These are phyloP conservation scores for Hippopotamyrus pictus DNA, from an alignment of 2,797 vertebrate species.

Conservation along the genomic window DNA sequence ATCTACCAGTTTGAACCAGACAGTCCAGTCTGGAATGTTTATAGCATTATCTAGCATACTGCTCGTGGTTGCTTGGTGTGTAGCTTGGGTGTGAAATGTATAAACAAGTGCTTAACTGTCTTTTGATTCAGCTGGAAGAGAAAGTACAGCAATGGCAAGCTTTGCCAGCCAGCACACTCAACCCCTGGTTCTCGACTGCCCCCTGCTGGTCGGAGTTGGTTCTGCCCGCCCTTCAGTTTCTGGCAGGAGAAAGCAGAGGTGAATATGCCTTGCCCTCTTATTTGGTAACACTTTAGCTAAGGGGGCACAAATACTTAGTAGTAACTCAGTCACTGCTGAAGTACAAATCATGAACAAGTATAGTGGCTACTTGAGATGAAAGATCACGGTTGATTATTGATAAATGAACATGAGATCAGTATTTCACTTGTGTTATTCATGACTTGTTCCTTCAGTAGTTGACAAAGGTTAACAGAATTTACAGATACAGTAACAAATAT, in stretches of 20 bases:
- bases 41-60: not conserved
- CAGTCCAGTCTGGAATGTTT: not conserved
- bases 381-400: not conserved
- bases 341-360: not conserved
- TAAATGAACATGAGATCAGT: not conserved
- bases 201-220: conserved; percentile 91
- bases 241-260: conserved; percentile 87
- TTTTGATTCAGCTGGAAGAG: conserved; percentile 76
- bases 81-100: not conserved
- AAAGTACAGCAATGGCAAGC: conserved; percentile 88
- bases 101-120: not conserved
- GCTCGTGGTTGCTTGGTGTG: not conserved
- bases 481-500: not conserved
- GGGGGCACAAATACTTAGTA: not conserved
- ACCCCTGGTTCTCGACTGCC: conserved; percentile 83
- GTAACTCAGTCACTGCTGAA: not conserved
- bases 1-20: not conserved
- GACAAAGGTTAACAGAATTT: not conserved
- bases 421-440: not conserved
- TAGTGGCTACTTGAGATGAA: not conserved
- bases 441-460: not conserved
- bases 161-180: conserved; percentile 84
- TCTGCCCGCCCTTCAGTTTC: conserved; percentile 82
- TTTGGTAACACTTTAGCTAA: not conserved
- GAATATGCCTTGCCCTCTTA: conserved; percentile 24